Percentiles rank a stretch among this genome's conserved stretches.
phyloP scores from a whole-genome alignment of 2,888 invertebrate species.

The Antitype chi region DNA sequence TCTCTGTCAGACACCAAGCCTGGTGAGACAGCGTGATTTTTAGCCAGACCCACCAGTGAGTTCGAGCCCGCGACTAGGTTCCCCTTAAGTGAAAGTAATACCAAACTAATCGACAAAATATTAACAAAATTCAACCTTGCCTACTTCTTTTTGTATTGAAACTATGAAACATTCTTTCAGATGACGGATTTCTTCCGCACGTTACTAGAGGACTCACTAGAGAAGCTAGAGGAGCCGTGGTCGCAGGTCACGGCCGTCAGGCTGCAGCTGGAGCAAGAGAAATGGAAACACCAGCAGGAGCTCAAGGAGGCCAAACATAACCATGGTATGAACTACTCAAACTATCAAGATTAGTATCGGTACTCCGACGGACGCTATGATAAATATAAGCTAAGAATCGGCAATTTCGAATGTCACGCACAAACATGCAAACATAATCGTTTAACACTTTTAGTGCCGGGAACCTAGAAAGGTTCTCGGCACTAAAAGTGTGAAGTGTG shows the following conservation, averaged over 20 bases:
- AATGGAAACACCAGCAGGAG: slow-evolving; percentile 94
- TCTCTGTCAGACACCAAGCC: too few species aligned
- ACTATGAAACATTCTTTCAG: slow-evolving; percentile 79
- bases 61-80: too few species aligned
- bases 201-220: slow-evolving; percentile 92
- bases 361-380: neutral
- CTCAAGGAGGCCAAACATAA: slow-evolving; percentile 94
- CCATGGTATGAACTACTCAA: slow-evolving; percentile 85
- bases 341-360: neutral
- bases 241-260: slow-evolving; percentile 91
- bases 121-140: too few species aligned
- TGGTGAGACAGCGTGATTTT: too few species aligned
- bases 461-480: too few species aligned
- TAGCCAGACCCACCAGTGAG: too few species aligned
- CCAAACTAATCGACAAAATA: neutral
- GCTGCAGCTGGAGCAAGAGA: slow-evolving; percentile 93
- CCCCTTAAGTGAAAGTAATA: neutral
- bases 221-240: slow-evolving; percentile 90
- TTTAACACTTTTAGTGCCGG: too few species aligned
- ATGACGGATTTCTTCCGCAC: slow-evolving; percentile 93
- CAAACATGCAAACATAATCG: too few species aligned
- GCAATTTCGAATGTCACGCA: neutral
- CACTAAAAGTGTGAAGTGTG: too few species aligned
- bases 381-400: neutral
- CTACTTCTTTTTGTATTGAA: neutral